phyloP scores from a whole-genome alignment of 2,888 invertebrate genomes.

The Leptothorax acervorum region DNA sequence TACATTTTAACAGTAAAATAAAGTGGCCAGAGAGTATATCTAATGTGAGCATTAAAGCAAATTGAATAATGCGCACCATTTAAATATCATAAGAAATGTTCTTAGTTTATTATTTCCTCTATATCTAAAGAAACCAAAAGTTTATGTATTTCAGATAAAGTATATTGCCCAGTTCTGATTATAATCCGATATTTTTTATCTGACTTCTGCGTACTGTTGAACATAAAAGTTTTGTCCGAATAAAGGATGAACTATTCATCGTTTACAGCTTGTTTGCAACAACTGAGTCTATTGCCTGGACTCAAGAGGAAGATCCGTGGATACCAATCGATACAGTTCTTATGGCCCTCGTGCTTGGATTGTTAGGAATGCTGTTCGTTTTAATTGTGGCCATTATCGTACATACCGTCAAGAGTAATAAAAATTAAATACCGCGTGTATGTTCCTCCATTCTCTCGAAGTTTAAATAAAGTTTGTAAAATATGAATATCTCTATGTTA shows the following conservation, averaged over 20 bases:
- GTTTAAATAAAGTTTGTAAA: not conserved
- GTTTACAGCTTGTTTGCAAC: conserved; percentile 72
- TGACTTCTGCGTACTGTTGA: not conserved
- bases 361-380: conserved; percentile 70
- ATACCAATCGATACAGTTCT: conserved; percentile 76
- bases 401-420: conserved; percentile 58
- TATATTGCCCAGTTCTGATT: conserved; percentile 6
- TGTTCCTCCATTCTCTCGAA: not conserved
- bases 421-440: conserved; percentile 15
- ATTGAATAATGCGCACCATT: not conserved
- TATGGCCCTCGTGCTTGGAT: conserved; percentile 71
- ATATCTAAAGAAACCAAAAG: not conserved
- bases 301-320: conserved; percentile 76
- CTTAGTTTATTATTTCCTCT: not conserved
- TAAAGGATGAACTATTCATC: not conserved
- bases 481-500: conserved; percentile 15
- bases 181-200: not conserved
- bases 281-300: conserved; percentile 57
- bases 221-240: not conserved
- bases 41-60: not conserved
- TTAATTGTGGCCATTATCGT: conserved; percentile 67
- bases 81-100: not conserved
- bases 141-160: not conserved
- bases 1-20: not conserved
- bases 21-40: not conserved